Evolutionary conservation across 2,113 vertebrate genomes (phyloP).

Genomic region (Pardalotus punctatus): DNA sequence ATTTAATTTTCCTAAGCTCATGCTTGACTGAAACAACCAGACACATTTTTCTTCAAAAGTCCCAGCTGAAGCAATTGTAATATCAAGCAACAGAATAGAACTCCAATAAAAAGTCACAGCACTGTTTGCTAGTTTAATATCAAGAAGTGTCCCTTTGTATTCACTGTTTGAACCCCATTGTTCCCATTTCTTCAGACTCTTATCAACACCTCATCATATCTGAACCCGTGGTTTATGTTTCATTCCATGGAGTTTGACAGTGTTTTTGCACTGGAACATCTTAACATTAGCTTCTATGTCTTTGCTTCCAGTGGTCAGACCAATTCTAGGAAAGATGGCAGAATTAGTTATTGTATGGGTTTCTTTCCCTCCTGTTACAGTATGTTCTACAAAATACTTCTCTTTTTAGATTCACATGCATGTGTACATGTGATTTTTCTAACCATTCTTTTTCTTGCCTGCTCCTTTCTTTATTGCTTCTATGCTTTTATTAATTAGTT

Average conservation of each 20-base stretch:
- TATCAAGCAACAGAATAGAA: not conserved
- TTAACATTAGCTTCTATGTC: rapidly evolving
- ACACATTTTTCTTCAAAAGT: not conserved
- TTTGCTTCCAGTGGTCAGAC: not conserved
- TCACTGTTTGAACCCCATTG: not conserved
- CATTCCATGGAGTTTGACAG: not conserved
- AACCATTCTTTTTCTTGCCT: not conserved
- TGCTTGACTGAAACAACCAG: not conserved
- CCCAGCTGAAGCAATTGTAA: not conserved
- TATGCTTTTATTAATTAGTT: not conserved
- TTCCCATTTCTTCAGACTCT: not conserved
- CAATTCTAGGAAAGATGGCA: not conserved
- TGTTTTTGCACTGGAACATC: not conserved
- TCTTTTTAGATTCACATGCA: not conserved
- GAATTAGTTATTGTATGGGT: not conserved
- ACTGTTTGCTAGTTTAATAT: not conserved
- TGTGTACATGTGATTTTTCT: not conserved
- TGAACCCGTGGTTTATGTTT: not conserved
- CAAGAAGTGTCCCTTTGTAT: not conserved
- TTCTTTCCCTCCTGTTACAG: not conserved
- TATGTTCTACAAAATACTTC: not conserved
- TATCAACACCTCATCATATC: not conserved
- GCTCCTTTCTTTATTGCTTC: not conserved
- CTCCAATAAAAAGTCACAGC: not conserved
- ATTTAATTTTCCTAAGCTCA: not conserved